These are phyloP conservation scores for Arizona elegans DNA, from an alignment of 2,113 vertebrate genomes.

Conservation along the genomic window DNA sequence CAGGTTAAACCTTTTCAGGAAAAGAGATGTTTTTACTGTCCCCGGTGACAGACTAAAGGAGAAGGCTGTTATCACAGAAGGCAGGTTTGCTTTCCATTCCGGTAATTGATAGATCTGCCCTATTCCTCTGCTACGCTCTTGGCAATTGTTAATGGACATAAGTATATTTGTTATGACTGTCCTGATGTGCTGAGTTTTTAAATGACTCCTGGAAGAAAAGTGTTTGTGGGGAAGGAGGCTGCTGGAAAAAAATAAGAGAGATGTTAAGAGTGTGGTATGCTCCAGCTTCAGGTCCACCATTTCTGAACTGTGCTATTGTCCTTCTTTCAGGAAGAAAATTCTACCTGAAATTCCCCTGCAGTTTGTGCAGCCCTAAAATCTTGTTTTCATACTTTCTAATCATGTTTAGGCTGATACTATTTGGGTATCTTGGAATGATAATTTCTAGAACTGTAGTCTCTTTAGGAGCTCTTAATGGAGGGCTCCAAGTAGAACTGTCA, in stretches of 20 bases:
- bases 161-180: conserved; percentile 17
- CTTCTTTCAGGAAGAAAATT: conserved; percentile 6
- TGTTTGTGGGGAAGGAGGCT: background rate
- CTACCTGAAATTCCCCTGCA: background rate
- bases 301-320: background rate
- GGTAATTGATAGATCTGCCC: background rate
- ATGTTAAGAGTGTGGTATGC: background rate
- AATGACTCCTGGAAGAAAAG: conserved; percentile 1
- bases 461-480: background rate
- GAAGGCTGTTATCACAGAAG: fast-evolving
- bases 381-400: background rate
- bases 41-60: fast-evolving
- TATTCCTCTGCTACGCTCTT: background rate
- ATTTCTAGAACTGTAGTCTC: background rate
- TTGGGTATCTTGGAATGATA: background rate
- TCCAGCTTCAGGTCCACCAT: background rate
- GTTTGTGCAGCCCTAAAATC: background rate
- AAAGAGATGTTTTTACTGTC: fast-evolving
- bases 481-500: background rate
- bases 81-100: background rate
- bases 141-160: background rate
- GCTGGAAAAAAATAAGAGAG: background rate
- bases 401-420: background rate
- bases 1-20: fast-evolving
- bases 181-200: fast-evolving